Base-by-base conservation (phyloP, 2,888 invertebrate genomes). In the Drosophila recens region DNA sequence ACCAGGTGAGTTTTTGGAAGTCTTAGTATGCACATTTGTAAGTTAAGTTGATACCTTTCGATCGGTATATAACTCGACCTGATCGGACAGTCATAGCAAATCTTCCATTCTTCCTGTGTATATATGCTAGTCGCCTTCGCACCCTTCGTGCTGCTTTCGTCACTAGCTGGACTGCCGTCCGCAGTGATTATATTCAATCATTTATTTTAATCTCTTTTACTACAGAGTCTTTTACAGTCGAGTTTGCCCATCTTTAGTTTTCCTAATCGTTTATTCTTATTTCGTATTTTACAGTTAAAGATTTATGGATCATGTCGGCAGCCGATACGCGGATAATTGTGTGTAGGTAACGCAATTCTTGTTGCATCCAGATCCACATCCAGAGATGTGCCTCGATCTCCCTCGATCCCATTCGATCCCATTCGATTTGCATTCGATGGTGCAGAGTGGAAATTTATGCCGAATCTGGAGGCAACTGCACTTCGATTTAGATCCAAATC, bases 281-380 rank as follows among this genome's bases (percentile, higher is more conserved):
- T 52, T 49, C 61, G 15, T 27, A 49, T 53, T 80, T 79, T 70
- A 85, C 86, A 87, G 85, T 82, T 85, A 67, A 84, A 74, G 84
- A 89, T 85, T 85, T 85, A 85, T 85, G 77, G 89, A 73, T 75
- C 80, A 89, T 85, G 84, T 82, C 70, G 79, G 65, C 70, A 61
- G 70, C 67, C 82, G 84, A 88, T 87, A 69, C 72, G 81, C 65
- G 67, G 67, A 72, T 82, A 89, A 87, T 89, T 85, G 80, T 85
- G 87, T 64, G 80, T 74, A 66, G 77, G 89, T 69, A 80, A 80
- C 76, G 86, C 80, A 68, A 48, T 30, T 30, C 30, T 30, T 0
- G 8, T 30, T 30, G 30, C 8, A 30, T 30, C 8, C 34, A 51
- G 23, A 57, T 46, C 20, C 20, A 58, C 1, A 30, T 30, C 13